Conservation (phyloP, 2,888 invertebrate genomes). For the Furcula furcula region DNA sequence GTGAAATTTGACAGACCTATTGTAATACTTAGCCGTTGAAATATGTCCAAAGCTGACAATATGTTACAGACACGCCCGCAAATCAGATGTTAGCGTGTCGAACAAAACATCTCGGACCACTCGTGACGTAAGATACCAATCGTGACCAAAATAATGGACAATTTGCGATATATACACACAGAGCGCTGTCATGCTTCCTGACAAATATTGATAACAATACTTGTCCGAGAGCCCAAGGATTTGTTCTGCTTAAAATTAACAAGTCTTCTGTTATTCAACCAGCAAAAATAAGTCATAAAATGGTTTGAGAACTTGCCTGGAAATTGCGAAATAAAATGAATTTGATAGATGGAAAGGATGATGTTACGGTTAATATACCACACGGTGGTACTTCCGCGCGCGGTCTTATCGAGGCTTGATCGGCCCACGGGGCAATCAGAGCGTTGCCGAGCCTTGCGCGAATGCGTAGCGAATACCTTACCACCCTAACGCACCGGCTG, state of each 20-base stretch:
- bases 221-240: slow-evolving; percentile 14
- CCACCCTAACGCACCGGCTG: slow-evolving; percentile 11
- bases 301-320: slow-evolving; percentile 19
- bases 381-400: slow-evolving; percentile 35
- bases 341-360: slow-evolving; percentile 30
- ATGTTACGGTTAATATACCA: slow-evolving; percentile 26
- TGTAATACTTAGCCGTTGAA: slow-evolving; percentile 28
- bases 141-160: slow-evolving; percentile 42
- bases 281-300: slow-evolving; percentile 6
- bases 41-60: slow-evolving; percentile 49
- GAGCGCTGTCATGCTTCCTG: slow-evolving; percentile 39
- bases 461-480: slow-evolving; percentile 38
- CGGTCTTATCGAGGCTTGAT: slow-evolving; percentile 40
- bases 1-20: slow-evolving; percentile 34
- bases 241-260: no score
- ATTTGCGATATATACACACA: slow-evolving; percentile 36
- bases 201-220: slow-evolving; percentile 28
- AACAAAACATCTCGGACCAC: slow-evolving; percentile 53
- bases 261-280: background rate
- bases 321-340: slow-evolving; percentile 26
- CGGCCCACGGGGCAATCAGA: slow-evolving; percentile 45
- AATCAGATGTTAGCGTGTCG: slow-evolving; percentile 46
- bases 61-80: slow-evolving; percentile 58
- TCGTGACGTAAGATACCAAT: slow-evolving; percentile 49
- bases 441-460: slow-evolving; percentile 36